Conservation (phyloP, 2,888 invertebrate genomes). For the Falcaria lacertinaria region DNA sequence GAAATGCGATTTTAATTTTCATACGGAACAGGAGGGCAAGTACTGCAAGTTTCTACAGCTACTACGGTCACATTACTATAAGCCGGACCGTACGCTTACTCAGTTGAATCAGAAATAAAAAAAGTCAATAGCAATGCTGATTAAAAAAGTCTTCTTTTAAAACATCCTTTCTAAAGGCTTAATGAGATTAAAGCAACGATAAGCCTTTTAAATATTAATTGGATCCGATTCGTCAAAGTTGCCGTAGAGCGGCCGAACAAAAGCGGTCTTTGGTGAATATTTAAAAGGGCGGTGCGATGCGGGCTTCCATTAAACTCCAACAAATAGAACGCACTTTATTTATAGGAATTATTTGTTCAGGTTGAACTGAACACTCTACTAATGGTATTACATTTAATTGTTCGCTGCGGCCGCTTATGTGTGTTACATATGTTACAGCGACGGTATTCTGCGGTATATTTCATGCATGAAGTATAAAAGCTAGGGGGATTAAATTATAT, state of each 20-base stretch:
- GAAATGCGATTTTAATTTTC: too few species aligned
- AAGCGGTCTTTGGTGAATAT: constrained; percentile 7
- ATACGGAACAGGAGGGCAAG: too few species aligned
- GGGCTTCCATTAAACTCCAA: constrained; percentile 1
- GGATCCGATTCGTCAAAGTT: not conserved
- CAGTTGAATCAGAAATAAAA: too few species aligned
- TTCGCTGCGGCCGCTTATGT: not conserved
- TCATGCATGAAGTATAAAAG: too few species aligned
- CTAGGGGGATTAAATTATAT: too few species aligned
- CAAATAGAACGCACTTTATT: constrained; percentile 1
- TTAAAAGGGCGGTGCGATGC: constrained; percentile 7
- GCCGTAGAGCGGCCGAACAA: constrained; percentile 2
- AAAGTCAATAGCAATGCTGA: too few species aligned
- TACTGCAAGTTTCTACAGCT: too few species aligned
- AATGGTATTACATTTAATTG: not conserved
- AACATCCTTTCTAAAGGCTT: not conserved
- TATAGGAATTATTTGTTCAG: constrained; percentile 3
- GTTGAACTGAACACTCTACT: not conserved
- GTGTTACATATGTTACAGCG: too few species aligned
- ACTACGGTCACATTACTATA: too few species aligned
- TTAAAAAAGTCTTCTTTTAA: not conserved
- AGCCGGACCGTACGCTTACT: too few species aligned
- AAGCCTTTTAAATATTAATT: not conserved
- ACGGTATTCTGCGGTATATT: too few species aligned
- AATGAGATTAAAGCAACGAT: not conserved